Percentiles rank a stretch among this genome's conserved stretches.
Conservation (phyloP, 2,113 vertebrate species). For the Elachura formosa region DNA sequence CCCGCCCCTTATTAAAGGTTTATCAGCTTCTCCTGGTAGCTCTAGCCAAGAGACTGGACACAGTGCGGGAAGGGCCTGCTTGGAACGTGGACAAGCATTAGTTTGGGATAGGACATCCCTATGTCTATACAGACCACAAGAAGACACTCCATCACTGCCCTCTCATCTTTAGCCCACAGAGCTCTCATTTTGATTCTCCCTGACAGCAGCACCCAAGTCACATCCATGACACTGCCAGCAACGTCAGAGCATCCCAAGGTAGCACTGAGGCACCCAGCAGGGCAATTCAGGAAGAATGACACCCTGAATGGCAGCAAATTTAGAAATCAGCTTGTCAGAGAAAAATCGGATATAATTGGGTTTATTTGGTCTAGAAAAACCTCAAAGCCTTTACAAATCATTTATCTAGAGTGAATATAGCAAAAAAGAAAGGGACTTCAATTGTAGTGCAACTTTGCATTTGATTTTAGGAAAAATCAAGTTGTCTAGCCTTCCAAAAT, state of each 20-base stretch:
- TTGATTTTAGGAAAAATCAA: neutral
- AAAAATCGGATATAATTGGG: neutral
- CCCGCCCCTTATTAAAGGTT: neutral
- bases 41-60: neutral
- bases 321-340: neutral
- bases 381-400: neutral
- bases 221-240: fast-evolving
- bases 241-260: neutral
- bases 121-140: fast-evolving
- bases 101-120: fast-evolving
- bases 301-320: neutral
- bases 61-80: neutral
- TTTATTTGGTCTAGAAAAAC: neutral
- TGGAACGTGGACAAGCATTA: neutral
- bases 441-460: neutral
- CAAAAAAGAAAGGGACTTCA: neutral
- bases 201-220: neutral
- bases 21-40: neutral
- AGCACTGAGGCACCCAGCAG: neutral
- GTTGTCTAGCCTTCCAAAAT: neutral
- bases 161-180: neutral
- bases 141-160: neutral
- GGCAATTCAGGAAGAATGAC: neutral
- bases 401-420: fast-evolving
- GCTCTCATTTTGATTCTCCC: neutral